Conservation (phyloP, 2,113 vertebrate species). For the Butastur rufipennis region DNA sequence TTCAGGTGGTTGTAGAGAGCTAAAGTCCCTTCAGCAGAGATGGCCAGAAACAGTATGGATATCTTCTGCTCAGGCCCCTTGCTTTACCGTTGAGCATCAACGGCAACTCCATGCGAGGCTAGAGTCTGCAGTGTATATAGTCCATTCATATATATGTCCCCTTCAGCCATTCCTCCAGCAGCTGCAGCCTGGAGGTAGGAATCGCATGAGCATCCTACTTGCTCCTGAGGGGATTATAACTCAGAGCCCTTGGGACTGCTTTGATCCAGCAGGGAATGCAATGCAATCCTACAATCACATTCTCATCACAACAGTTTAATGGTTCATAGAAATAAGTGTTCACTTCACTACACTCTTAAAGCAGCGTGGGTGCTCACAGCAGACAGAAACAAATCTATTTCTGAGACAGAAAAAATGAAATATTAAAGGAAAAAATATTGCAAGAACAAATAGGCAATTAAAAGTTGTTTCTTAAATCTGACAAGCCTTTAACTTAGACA, state of each 20-base stretch:
- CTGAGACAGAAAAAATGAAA: not conserved
- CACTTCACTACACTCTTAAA: not conserved
- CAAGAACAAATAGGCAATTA: constrained; percentile 8
- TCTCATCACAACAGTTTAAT: not conserved
- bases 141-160: not conserved
- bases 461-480: constrained; percentile 7
- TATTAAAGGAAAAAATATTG: not conserved
- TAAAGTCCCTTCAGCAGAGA: not conserved
- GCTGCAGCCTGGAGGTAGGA: not conserved
- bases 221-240: not conserved
- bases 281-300: not conserved
- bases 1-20: not conserved
- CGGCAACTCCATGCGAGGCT: fast-evolving
- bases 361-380: not conserved
- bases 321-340: not conserved
- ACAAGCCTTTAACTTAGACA: not conserved
- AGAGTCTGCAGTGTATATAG: not conserved
- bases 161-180: not conserved
- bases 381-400: constrained; percentile 20
- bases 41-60: fast-evolving
- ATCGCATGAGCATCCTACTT: not conserved
- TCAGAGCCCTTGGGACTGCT: not conserved
- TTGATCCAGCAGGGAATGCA: not conserved
- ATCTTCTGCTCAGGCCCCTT: not conserved
- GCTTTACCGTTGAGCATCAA: not conserved